Evolutionary conservation across 30 jellyfish, hydroid and myxozoan species (phyloP), one percentile per base, ranked within the genome.

Genomic region (Aurelia sp.): DNA sequence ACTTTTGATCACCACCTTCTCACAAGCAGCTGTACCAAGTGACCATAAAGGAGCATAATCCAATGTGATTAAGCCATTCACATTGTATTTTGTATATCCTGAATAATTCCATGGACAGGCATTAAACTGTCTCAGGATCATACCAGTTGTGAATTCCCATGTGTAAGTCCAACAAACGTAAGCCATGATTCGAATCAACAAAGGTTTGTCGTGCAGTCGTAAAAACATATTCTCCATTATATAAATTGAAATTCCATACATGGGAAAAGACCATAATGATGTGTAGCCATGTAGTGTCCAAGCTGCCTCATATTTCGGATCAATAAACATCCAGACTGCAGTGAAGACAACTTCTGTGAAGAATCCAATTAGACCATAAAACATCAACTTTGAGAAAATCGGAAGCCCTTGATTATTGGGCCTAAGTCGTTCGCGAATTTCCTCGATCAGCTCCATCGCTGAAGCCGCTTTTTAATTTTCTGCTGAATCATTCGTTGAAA

Each of bases 21-120:
- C 98, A 48, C 98, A 87, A 12, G 89, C 89, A 60, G 92, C 96
- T 23, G 95, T 79, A 9, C 82, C 98, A 18, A 92, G 86, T 6
- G 93, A 89, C 98, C 98, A 92, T 40, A 92, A 65, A 8, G 98
- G 98, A 1, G 97, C 97, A 71, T 92, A 92, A 82, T 92, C 98
- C 20, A 92, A 89, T 9, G 98, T 92, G 30, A 92, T 92, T 84
- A 92, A 69, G 4, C 98, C 98, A 73, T 61, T 81, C 27, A 92
- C 71, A 77, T 92, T 94, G 65, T 80, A 92, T 7, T 79, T 85
- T 1, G 98, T 92, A 79, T 92, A 87, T n/a, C 86, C 95, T 55
- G 89, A 71, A 82, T 92, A 92, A 82, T 92, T 87, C 98, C 98
- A 92, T 10, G 98, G 98, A 71, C 98, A 92, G 3, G 98, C 98